A percentile compares a stretch with the other conserved stretches of the same genome.
Conservation (phyloP, 2,113 vertebrate genomes). For the Caranx melampygus region DNA sequence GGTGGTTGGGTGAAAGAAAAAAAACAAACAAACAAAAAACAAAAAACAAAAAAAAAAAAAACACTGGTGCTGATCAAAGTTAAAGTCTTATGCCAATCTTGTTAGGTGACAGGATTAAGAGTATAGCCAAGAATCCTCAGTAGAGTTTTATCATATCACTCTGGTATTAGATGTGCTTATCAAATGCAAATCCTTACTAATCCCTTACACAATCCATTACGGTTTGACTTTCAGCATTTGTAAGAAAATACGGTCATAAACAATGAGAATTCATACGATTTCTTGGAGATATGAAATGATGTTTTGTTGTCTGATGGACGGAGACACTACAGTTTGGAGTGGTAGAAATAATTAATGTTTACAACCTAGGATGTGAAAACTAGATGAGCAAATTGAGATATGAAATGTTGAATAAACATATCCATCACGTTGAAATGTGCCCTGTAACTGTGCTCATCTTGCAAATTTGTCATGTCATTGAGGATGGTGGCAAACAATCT, state of each 20-base stretch:
- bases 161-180: background rate
- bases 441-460: background rate
- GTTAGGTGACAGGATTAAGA: background rate
- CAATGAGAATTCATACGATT: background rate
- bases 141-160: background rate
- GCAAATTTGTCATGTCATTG: background rate
- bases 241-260: background rate
- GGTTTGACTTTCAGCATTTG: background rate
- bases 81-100: constrained; percentile 8
- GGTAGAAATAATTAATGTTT: background rate
- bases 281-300: background rate
- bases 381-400: background rate
- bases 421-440: background rate
- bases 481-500: background rate
- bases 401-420: background rate
- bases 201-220: constrained; percentile 9
- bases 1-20: no score
- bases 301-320: background rate
- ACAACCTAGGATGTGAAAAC: background rate
- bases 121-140: background rate
- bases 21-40: no score
- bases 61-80: constrained; percentile 9
- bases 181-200: background rate
- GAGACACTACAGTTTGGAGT: background rate
- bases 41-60: background rate